Conservation (phyloP, 1,140 invertebrate species). For the Meloidogyne hapla region DNA sequence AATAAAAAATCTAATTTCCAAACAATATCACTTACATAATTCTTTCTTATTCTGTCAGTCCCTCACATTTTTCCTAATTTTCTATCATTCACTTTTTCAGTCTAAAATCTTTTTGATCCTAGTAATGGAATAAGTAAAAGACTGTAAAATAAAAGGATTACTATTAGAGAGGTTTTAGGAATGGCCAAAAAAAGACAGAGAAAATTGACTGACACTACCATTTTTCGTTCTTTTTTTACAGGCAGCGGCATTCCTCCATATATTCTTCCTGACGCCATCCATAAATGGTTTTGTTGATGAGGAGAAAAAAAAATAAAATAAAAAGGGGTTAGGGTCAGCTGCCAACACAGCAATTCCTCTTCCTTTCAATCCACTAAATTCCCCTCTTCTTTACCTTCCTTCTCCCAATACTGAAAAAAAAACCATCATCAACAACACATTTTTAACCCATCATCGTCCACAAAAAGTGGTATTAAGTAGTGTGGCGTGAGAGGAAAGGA, state of each 20-base stretch:
- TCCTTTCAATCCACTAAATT: background rate
- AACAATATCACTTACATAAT: too few relatives aligned
- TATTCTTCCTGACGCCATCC: background rate
- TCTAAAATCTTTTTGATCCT: background rate
- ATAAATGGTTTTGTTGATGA: background rate
- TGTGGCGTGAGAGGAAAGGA: conserved; percentile 1
- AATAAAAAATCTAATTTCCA: too few relatives aligned
- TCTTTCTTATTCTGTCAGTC: too few relatives aligned
- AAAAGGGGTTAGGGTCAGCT: background rate
- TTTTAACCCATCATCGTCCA: background rate
- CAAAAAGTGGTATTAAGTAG: background rate
- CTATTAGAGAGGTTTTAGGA: too few relatives aligned
- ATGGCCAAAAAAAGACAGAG: background rate
- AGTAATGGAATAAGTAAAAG: background rate
- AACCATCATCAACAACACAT: conserved; percentile 4
- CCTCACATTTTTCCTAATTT: background rate
- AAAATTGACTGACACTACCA: conserved; percentile 3
- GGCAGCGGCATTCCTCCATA: background rate
- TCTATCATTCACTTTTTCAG: background rate
- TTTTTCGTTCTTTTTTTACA: background rate
- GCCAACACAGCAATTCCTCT: too few relatives aligned
- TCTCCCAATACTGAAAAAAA: conserved; percentile 9
- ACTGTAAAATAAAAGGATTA: too few relatives aligned
- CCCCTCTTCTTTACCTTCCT: background rate
- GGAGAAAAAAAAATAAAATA: background rate